Percentiles rank a stretch among this genome's conserved stretches.
phyloP scores from a whole-genome alignment of 2,113 vertebrate species.

The Jacana jacana region DNA sequence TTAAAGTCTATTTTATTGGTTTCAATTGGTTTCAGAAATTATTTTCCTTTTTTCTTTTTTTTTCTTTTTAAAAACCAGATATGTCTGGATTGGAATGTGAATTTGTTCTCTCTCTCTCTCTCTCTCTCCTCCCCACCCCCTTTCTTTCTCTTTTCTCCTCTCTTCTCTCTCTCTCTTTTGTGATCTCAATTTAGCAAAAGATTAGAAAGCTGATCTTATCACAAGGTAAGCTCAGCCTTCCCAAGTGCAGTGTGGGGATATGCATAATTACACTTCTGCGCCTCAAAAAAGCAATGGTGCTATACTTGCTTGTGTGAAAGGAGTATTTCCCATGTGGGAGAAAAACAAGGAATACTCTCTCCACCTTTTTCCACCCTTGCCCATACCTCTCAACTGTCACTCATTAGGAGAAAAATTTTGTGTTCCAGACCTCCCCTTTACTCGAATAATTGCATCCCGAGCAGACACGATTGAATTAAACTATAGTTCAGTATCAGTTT shows the following conservation, averaged over 20 bases:
- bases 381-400: slow-evolving; percentile 77
- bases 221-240: slow-evolving; percentile 86
- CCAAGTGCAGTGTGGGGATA: slow-evolving; percentile 76
- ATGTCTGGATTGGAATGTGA: slow-evolving; percentile 83
- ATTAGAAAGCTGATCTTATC: slow-evolving; percentile 87
- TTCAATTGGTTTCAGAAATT: slow-evolving; percentile 71
- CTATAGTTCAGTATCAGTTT: neutral
- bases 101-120: slow-evolving; percentile 80
- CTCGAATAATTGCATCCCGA: neutral
- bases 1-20: slow-evolving; percentile 73
- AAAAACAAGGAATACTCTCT: slow-evolving; percentile 45
- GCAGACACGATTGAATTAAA: neutral
- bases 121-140: too few species aligned
- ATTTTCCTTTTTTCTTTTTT: neutral
- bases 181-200: slow-evolving; percentile 86
- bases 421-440: neutral
- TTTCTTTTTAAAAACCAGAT: slow-evolving; percentile 52
- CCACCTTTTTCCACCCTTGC: slow-evolving; percentile 63
- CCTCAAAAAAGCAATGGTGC: slow-evolving; percentile 51
- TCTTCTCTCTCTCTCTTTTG: slow-evolving; percentile 76
- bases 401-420: slow-evolving; percentile 13
- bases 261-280: slow-evolving; percentile 51
- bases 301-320: slow-evolving; percentile 69
- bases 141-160: slow-evolving; percentile 76
- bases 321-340: slow-evolving; percentile 35